Evolutionary conservation across 2,113 vertebrate genomes (phyloP).

Genomic region (Anoura caudifer): DNA sequence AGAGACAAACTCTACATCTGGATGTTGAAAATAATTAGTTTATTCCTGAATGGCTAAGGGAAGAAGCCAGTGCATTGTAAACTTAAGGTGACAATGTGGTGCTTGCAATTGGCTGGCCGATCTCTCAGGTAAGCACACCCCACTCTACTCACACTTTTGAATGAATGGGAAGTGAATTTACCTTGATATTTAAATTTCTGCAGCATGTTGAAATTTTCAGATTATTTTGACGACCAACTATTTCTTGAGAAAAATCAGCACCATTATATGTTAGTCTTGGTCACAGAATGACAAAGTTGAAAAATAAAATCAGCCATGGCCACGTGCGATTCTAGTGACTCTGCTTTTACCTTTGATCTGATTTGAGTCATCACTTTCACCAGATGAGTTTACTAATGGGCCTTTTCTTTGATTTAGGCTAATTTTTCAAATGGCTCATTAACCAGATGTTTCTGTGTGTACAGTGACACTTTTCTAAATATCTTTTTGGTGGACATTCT

Average conservation of each 20-base stretch:
- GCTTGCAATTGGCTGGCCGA: background rate
- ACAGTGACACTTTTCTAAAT: slow-evolving; percentile 6
- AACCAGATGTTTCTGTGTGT: slow-evolving; percentile 21
- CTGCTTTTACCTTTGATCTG: background rate
- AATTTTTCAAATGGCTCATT: slow-evolving; percentile 42
- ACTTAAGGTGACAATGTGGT: background rate
- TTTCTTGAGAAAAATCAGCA: background rate
- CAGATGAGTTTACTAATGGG: background rate
- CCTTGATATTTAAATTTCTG: background rate
- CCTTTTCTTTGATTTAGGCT: background rate
- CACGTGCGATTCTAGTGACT: background rate
- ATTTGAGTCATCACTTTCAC: background rate
- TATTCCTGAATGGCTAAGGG: background rate
- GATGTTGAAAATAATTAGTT: background rate
- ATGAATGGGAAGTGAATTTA: background rate
- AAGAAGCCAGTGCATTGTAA: background rate
- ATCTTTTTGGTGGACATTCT: background rate
- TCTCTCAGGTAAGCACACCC: background rate
- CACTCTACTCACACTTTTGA: background rate
- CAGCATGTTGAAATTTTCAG: background rate
- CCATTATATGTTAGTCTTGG: background rate
- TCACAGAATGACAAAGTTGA: background rate
- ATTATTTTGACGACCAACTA: background rate
- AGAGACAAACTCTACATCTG: background rate
- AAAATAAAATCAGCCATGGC: background rate